phyloP scores from a whole-genome alignment of 2,797 vertebrate species.

The Paguma larvata region DNA sequence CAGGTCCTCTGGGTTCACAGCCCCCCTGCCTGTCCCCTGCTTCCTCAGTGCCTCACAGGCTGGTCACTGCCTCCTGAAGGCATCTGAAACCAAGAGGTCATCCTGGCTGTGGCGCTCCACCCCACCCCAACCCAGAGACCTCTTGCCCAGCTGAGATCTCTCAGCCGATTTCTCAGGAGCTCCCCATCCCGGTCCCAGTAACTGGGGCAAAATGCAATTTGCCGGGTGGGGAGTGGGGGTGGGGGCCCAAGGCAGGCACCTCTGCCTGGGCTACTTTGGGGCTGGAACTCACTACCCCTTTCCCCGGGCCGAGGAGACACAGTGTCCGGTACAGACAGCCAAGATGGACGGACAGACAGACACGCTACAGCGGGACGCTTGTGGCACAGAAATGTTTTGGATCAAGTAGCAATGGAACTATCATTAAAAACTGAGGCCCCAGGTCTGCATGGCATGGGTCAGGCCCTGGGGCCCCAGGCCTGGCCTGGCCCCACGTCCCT shows the following conservation, averaged over 20 bases:
- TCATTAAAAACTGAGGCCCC: conserved; percentile 88
- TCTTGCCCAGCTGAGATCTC: neutral
- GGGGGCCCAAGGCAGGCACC: neutral
- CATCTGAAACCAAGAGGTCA: neutral
- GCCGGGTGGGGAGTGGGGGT: neutral
- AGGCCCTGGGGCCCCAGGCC: conserved; percentile 70
- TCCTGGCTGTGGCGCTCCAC: neutral
- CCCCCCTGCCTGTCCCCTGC: neutral
- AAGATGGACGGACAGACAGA: conserved; percentile 87
- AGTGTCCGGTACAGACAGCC: conserved; percentile 92
- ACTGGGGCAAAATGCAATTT: neutral
- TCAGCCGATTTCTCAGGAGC: neutral
- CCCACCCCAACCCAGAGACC: neutral
- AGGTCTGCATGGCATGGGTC: conserved; percentile 68
- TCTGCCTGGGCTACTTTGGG: conserved; percentile 23
- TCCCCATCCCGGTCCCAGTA: neutral
- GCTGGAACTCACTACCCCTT: conserved; percentile 29
- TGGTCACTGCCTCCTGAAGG: neutral
- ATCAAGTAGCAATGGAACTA: conserved; percentile 85
- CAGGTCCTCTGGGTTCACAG: conserved; percentile 4
- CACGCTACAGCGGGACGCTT: conserved; percentile 85
- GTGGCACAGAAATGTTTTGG: conserved; percentile 84
- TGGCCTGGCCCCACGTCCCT: conserved; percentile 60
- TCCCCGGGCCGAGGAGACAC: conserved; percentile 87
- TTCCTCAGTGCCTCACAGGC: neutral